Base-by-base conservation (phyloP, 2,797 vertebrate genomes). In the Semotilus atromaculatus region DNA sequence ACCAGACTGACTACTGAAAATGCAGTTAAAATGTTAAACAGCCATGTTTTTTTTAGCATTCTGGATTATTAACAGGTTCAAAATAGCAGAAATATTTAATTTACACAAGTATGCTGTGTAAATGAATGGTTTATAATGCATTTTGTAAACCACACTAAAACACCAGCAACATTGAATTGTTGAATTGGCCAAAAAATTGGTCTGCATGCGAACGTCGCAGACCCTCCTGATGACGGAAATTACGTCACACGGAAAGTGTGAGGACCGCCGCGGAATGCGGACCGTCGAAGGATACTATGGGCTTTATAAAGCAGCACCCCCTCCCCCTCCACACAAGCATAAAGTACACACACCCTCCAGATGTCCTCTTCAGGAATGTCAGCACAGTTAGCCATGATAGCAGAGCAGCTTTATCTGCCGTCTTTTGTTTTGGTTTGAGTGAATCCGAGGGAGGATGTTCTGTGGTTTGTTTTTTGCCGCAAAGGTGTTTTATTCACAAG, bases 321-420 rank as follows among this genome's bases (percentile, higher is more conserved):
- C 66, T 45, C 62, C 51, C 58, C 71, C 81, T 68, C 36, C 64
- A 74, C 45, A 84, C 70, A 73, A 29, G 76, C 71, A 55, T 66
- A 78, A 11, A 60, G n/a, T 23, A n/a, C 60, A 85, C 82, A 86
- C 84, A 71, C 80, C 82, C 85, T 85, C 76, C 88, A 88, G 88
- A 88, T 88, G 89, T 89, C 85, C 83, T 85, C 89, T 91, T 91
- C 89, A 91, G 79, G 84, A 76, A 73, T 88, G 85, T 90, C 92
- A 91, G 86, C 90, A 66, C 92, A 90, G 89, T 89, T 89, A 53
- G 85, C 82, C 83, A 81, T 91, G 92, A 93, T 93, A 92, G 83
- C 89, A 93, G 92, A 91, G 86, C 85, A 3, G 43, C 81, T 89
- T 89, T 88, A 88, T 89, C 89, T 86, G 86, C 91, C 89, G 85